Conservation (phyloP, 2,888 invertebrate genomes). For the Drosophila multiciliata region DNA sequence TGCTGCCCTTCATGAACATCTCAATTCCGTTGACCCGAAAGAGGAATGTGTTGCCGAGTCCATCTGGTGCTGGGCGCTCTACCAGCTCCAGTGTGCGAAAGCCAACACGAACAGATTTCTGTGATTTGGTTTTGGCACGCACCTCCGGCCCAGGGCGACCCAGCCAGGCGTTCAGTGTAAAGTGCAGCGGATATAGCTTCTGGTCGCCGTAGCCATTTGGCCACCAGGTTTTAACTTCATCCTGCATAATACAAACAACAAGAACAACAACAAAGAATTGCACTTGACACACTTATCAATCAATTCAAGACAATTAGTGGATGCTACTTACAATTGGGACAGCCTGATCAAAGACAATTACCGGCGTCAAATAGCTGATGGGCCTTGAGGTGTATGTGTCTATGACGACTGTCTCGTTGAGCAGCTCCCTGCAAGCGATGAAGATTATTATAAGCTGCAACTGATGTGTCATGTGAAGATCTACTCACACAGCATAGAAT, state of each 20-base stretch:
- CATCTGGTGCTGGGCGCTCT: slow-evolving; percentile 85
- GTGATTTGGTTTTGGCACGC: slow-evolving; percentile 78
- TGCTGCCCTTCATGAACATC: slow-evolving; percentile 97
- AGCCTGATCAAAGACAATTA: slow-evolving; percentile 80
- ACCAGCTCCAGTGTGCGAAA: slow-evolving; percentile 94
- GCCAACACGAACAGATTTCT: slow-evolving; percentile 89
- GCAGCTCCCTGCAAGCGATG: slow-evolving; percentile 79
- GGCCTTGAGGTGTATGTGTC: slow-evolving; percentile 58
- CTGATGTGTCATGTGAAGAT: slow-evolving; percentile 13
- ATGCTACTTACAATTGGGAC: slow-evolving; percentile 79
- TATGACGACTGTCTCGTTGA: slow-evolving; percentile 72
- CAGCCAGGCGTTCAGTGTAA: slow-evolving; percentile 85
- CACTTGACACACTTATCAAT: slow-evolving; percentile 51
- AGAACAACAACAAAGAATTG: slow-evolving; percentile 23
- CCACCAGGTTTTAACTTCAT: slow-evolving; percentile 92
- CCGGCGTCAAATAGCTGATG: slow-evolving; percentile 73
- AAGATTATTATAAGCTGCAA: slow-evolving; percentile 7
- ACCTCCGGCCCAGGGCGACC: slow-evolving; percentile 56
- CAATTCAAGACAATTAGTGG: slow-evolving; percentile 48
- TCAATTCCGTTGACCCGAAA: slow-evolving; percentile 94
- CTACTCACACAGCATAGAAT: slow-evolving; percentile 83
- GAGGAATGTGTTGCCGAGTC: slow-evolving; percentile 91
- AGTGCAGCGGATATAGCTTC: slow-evolving; percentile 89
- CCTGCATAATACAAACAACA: slow-evolving; percentile 73
- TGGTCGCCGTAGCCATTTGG: slow-evolving; percentile 96